Base-by-base conservation (phyloP, 2,113 vertebrate genomes). In the Oreocharis arfaki region DNA sequence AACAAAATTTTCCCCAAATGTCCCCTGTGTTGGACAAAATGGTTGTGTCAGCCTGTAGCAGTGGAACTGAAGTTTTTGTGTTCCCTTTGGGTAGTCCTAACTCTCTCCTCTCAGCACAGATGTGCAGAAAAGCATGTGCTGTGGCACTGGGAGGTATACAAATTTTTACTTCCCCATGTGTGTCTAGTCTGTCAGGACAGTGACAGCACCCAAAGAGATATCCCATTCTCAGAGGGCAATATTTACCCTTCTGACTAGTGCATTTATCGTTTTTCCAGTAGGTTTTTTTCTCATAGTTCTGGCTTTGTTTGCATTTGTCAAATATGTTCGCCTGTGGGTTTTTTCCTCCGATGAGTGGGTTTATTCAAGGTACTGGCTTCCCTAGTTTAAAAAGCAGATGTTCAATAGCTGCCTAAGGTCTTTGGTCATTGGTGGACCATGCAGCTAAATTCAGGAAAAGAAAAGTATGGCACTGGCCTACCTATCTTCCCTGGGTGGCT, bases 251-350 rank as follows among this genome's bases (percentile, higher is more conserved):
- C 39, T 53, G 23, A 13, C 13, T 49, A 32, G 17, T 30, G 26
- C 37, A 52, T 60, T 71, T 64, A 68, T 90, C 0, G 50, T 78
- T 78, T 87, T 77, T 5, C 10, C 37, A 49, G 32, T 11, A 77
- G 17, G 9, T 35, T 84, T 69, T 69, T 74, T 50, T 24, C 10
- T 64, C n/a, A 63, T 16, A 47, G 50, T 77, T 92, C 37, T 60
- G 55, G 13, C 17, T 89, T 65, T 60, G 5, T 52, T 84, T 61
- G 22, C 16, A 46, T n/a, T 78, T 63, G 32, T 49, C 41, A 84
- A 23, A 71, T 52, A 60, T 1, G 1, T 41, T 88, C 1, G 1
- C 16, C 6, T 55, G 9, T 39, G 30, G 27, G 5, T 5, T 11
- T 37, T 63, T 37, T 10, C 20, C 41, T 32, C 28, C 3, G 6